A percentile compares a stretch with the other conserved stretches of the same genome.
Evolutionary conservation across 2,888 invertebrate genomes (phyloP).

Genomic region (Acleris sparsana): DNA sequence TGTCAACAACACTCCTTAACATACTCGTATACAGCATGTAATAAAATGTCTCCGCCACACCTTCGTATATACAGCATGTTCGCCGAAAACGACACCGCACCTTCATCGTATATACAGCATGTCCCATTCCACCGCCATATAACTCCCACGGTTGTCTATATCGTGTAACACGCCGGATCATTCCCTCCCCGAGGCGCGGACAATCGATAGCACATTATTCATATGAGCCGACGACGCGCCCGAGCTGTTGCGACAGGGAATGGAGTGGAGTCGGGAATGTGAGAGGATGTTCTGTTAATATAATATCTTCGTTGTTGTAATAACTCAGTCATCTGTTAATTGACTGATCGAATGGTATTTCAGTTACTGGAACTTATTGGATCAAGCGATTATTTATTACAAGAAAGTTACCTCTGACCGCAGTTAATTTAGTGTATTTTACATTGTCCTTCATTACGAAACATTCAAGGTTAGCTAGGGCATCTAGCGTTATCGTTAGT

Average conservation of each 20-base stretch:
- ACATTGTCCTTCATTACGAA: too few relatives aligned
- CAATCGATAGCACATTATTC: slow-evolving; percentile 52
- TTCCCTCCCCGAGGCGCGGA: slow-evolving; percentile 34
- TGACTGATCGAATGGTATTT: too few relatives aligned
- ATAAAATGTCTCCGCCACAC: too few relatives aligned
- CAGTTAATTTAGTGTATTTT: too few relatives aligned
- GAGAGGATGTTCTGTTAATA: background rate
- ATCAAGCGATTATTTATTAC: too few relatives aligned
- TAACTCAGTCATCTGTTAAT: background rate
- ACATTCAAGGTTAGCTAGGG: too few relatives aligned
- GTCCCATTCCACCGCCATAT: background rate
- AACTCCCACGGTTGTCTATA: slow-evolving; percentile 6
- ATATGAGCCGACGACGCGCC: slow-evolving; percentile 44
- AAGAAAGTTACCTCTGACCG: too few relatives aligned
- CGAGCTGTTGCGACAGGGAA: slow-evolving; percentile 28
- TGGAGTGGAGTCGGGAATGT: slow-evolving; percentile 20
- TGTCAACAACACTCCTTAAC: too few relatives aligned
- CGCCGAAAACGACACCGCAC: background rate
- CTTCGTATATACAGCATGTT: too few relatives aligned
- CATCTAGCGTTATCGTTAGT: too few relatives aligned
- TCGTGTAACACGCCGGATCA: slow-evolving; percentile 24
- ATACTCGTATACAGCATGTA: too few relatives aligned
- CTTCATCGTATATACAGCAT: slow-evolving; percentile 1
- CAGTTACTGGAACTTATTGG: too few relatives aligned
- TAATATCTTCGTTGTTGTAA: background rate